Evolutionary conservation across 1,140 invertebrate genomes (phyloP), one percentile per base, ranked within the genome.

Genomic region (Drosophila prosaltans): DNA sequence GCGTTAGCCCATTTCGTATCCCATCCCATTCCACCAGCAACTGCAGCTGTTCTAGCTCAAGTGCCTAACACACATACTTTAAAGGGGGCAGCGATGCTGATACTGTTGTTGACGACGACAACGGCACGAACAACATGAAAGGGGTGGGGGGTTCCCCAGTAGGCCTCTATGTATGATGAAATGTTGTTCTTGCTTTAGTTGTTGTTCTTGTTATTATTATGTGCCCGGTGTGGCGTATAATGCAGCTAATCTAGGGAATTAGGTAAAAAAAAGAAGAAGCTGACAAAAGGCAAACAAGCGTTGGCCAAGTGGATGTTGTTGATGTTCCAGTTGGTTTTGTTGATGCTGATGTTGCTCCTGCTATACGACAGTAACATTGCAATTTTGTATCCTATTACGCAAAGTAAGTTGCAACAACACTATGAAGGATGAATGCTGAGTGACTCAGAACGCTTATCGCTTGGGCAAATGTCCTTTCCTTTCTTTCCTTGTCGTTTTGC

Each of bases 231-330:
- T 88, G 77, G 84, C 84, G 84, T 80, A 84, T 88, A 88, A 88
- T 89, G 85, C 84, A 81, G 84, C 80, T 88, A 81, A 88, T 88
- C 84, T 84, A 66, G 84, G 83, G 84, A 88, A 88, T 88, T 88
- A 88, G 84, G 74, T 89, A 81, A 71, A 84, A 78, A 80, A 36
- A 36, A 36, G 6, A 6, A 36, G 32, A 36, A 66, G 74, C 80
- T 80, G 84, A 89, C 83, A 88, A 88, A 88, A 89, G 83, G 72
- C 63, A 73, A 84, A 77, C 81, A 73, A 81, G 77, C 77, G 73
- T 32, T 39, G 48, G 61, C 64, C 77, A 77, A 81, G 79, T 79
- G 81, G 71, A 71, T 57, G 66, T 55, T 60, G 55, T 68, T 65
- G 59, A 66, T 67, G 72, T 70, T 74, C 61, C 60, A 62, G 48